phyloP scores from a whole-genome alignment of 2,888 invertebrate genomes.

The Tetragonula carbonaria region DNA sequence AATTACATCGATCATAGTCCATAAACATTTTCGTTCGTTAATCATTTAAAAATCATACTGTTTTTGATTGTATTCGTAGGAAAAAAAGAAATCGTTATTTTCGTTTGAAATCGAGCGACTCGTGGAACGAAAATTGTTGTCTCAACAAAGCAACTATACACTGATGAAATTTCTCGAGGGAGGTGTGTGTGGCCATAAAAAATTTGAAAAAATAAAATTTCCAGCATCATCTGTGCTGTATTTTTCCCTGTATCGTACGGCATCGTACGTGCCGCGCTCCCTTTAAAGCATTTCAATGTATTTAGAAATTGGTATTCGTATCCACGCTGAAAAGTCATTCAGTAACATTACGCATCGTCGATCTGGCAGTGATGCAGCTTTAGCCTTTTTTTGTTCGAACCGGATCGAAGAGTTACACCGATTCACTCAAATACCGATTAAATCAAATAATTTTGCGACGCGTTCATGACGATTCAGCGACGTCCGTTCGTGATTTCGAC shows the following conservation, averaged over 20 bases:
- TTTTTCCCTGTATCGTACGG: slow-evolving; percentile 54
- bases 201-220: slow-evolving; percentile 69
- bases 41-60: background rate
- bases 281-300: slow-evolving; percentile 26
- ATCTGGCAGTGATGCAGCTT: slow-evolving; percentile 52
- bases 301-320: slow-evolving; percentile 40
- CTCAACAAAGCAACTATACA: slow-evolving; percentile 29
- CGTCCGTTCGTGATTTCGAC: slow-evolving; percentile 44
- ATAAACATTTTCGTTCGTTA: background rate
- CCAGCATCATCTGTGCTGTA: slow-evolving; percentile 48
- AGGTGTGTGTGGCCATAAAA: slow-evolving; percentile 47
- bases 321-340: slow-evolving; percentile 33
- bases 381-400: background rate
- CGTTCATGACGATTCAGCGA: slow-evolving; percentile 44
- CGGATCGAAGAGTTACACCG: background rate
- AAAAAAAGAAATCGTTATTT: background rate
- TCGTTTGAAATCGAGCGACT: background rate
- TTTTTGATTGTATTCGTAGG: background rate
- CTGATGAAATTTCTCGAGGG: slow-evolving; percentile 27
- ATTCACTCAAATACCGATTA: background rate
- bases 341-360: slow-evolving; percentile 23
- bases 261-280: background rate
- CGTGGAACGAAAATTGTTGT: slow-evolving; percentile 18
- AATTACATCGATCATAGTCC: background rate
- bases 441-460: background rate